These are phyloP conservation scores for Ctenopoma kingsleyae DNA, from an alignment of 2,797 vertebrate species.

Conservation along the genomic window DNA sequence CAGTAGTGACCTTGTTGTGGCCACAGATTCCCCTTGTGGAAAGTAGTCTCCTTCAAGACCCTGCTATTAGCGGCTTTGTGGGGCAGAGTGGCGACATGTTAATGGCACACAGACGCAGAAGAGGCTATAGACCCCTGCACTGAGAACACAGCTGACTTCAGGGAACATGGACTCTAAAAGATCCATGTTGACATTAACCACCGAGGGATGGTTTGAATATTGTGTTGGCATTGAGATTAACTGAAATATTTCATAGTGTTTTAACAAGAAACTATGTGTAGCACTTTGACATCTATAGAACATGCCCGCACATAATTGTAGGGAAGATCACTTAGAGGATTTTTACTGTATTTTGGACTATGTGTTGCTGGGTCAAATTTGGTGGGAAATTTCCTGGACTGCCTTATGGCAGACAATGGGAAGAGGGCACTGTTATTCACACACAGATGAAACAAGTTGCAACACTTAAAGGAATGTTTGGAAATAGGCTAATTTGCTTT, in stretches of 20 bases:
- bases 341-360: neutral
- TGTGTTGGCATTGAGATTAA: constrained; percentile 24
- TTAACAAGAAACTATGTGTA: constrained; percentile 35
- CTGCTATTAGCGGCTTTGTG: constrained; percentile 80
- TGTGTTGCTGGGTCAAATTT: neutral
- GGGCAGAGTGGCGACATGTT: constrained; percentile 78
- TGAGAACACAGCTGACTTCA: constrained; percentile 57
- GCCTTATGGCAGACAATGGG: neutral
- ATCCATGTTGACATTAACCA: constrained; percentile 43
- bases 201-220: constrained; percentile 49
- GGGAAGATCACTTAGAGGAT: constrained; percentile 8
- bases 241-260: constrained; percentile 37
- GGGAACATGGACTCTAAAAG: constrained; percentile 48
- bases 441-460: neutral
- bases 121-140: constrained; percentile 58
- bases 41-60: constrained; percentile 65
- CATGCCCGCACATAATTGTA: constrained; percentile 18
- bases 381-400: neutral
- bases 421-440: neutral
- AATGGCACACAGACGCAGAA: constrained; percentile 72
- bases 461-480: neutral
- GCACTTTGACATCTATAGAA: constrained; percentile 24
- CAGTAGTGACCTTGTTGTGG: constrained; percentile 70
- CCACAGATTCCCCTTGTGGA: constrained; percentile 70
- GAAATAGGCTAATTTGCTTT: neutral